These are phyloP conservation scores for Steinernema feltiae DNA, from an alignment of 1,140 invertebrate genomes.

Conservation along the genomic window DNA sequence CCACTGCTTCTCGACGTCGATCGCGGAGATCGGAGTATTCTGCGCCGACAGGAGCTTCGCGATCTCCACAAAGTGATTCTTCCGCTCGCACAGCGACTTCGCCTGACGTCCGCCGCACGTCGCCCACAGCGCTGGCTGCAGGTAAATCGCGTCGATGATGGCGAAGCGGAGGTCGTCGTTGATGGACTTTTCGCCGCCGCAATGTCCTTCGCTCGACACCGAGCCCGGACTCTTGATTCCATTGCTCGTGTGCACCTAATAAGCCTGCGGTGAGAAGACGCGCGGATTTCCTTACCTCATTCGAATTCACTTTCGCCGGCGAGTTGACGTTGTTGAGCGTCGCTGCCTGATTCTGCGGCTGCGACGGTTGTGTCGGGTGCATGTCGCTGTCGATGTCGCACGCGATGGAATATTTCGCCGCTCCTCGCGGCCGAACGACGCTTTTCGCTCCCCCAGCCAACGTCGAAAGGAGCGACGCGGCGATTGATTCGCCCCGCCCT, in stretches of 20 bases:
- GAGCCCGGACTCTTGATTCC: background rate
- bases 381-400: no score
- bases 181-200: background rate
- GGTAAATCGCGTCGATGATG: conserved; percentile 9
- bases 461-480: no score
- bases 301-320: background rate
- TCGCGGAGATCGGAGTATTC: background rate
- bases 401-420: no score
- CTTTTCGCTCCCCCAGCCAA: no score
- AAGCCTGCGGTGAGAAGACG: background rate
- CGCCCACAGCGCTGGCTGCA: background rate
- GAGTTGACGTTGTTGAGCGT: background rate
- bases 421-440: no score
- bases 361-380: background rate
- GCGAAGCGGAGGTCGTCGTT: background rate
- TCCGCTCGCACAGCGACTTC: background rate
- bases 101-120: background rate
- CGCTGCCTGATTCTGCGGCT: background rate
- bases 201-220: background rate
- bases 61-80: background rate
- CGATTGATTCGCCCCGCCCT: no score
- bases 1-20: conserved; percentile 14
- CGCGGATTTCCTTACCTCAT: background rate
- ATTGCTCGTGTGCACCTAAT: background rate
- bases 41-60: background rate